Base-by-base conservation (phyloP, 1,140 invertebrate genomes). In the Ooceraea biroi region DNA sequence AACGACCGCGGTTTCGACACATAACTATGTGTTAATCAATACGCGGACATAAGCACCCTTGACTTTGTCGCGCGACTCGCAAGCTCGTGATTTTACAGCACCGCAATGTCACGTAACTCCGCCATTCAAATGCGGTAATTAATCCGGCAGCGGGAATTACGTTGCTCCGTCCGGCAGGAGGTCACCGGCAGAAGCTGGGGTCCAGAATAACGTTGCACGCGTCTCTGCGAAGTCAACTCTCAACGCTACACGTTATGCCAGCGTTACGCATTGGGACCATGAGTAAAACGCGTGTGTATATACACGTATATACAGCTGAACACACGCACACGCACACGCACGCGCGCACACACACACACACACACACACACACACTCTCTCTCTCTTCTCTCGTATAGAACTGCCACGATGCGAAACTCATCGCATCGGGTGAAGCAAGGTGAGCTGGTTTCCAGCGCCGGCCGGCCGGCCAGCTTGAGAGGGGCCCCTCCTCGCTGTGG, bases 401-500 rank as follows among this genome's bases (percentile, higher is more conserved):
- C 44, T 66, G 65, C 36, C 52, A 30, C 44, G 36, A 25, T 44
- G 76, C 71, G 85, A 90, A 63, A 87, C 84, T 90, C 88, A 89
- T 91, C 85, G 85, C 85, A 12, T 50, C 60, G 65, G 30, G 19
- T 66, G n/a, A 68, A 85, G 88, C 90, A 91, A 91, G 90, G 90
- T 91, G 87, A 92, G 90, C 90, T 86, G 90, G 88, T 91, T 89
- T 85, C 68, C 86, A 84, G 68, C 17, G 60, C 25, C 46, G 72
- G 25, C 30, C 41, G 27, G 14, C 11, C 7, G 52, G n/a, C n/a
- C 48, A 10, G 11, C 8, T 10, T 58, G 11, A 27, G 22, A 58
- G 25, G 10, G 25, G 46, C 27, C 12, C 17, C 19, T 63, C 27
- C 55, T 25, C 72, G 69, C 55, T 17, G 27, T 44, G 58, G 85